Percentiles rank a stretch among this genome's conserved stretches.
phyloP scores from a whole-genome alignment of 2,888 invertebrate species.

The Timandra comae region DNA sequence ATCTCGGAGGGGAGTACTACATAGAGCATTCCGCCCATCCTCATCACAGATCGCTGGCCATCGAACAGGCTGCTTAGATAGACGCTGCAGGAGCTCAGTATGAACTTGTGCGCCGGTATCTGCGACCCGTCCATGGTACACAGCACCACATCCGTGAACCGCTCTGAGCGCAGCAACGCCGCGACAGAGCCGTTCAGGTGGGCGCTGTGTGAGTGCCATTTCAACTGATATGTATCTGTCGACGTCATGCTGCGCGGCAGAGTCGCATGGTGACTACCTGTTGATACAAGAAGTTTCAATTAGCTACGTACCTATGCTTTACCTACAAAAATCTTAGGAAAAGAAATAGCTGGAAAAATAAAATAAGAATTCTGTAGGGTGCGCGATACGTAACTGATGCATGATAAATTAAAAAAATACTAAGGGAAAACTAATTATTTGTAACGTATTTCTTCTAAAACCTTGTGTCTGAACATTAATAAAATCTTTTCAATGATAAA shows the following conservation, averaged over 20 bases:
- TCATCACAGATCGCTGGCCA: conserved; percentile 60
- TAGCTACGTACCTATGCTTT: too few relatives aligned
- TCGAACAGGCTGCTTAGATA: conserved; percentile 65
- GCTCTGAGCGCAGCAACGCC: conserved; percentile 84
- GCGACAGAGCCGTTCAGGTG: conserved; percentile 90
- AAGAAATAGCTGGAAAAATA: too few relatives aligned
- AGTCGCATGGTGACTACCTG: conserved; percentile 24
- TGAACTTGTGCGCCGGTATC: conserved; percentile 90
- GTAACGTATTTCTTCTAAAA: too few relatives aligned
- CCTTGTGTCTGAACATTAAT: too few relatives aligned
- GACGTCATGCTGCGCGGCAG: conserved; percentile 51
- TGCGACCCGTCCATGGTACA: conserved; percentile 88
- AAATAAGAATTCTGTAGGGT: too few relatives aligned
- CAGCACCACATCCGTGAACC: conserved; percentile 88
- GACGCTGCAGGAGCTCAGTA: conserved; percentile 87
- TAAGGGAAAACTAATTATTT: too few relatives aligned
- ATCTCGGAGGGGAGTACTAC: conserved; percentile 89
- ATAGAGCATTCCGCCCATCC: conserved; percentile 76
- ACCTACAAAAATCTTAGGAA: too few relatives aligned
- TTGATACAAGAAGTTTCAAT: too few relatives aligned
- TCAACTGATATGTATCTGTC: conserved; percentile 89
- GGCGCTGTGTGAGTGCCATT: conserved; percentile 91
- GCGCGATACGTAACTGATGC: too few relatives aligned
- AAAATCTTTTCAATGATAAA: too few relatives aligned
- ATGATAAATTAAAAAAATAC: too few relatives aligned